Base-by-base conservation (phyloP, 2,888 invertebrate species). In the Patella depressa region DNA sequence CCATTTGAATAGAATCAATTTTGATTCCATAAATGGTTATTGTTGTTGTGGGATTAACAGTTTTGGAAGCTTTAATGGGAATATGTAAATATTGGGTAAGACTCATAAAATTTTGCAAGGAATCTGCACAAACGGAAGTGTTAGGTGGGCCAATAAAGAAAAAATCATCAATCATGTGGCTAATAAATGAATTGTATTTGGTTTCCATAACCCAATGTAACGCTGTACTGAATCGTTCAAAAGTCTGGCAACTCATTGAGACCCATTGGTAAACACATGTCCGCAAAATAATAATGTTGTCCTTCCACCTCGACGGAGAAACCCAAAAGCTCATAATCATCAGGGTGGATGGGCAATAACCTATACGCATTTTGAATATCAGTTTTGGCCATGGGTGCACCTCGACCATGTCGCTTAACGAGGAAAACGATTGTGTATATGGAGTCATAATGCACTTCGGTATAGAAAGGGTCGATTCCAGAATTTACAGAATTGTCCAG, bases 141-240 rank as follows among this genome's bases (percentile, higher is more conserved):
- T 57, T 17, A 17, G 57, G 15, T 17, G 57, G 57, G 9, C 57
- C 57, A 15, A 17, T 57, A 17, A 57, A 57, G 57, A 57, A 57
- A 57, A 57, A 57, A 57, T 57, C 57, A 57, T 57, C 57, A 15
- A 57, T 57, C 57, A 57, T 57, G 17, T 57, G 57, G 17, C 57
- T 57, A 57, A 57, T 2, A 57, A 14, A 57, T 17, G 57, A 14
- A 57, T 57, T 57, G 5, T 57, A n/a, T 34, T 45, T 24, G 14
- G 29, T n/a, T 72, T 24, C 19, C 9, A 55, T 55, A 17, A 73
- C 4, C 73, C 73, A 73, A 53, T 73, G 73, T 73, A 73, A 54
- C 9, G 73, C 73, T n/a, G 17, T 24, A 24, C 73, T 73, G n/a
- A 73, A 55, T 17, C n/a, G 17, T 24, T 73, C 73, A 54, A 73